Evolutionary conservation across 2,888 invertebrate species (phyloP), one percentile per base, ranked within the genome.

Genomic region (Spodoptera littoralis): DNA sequence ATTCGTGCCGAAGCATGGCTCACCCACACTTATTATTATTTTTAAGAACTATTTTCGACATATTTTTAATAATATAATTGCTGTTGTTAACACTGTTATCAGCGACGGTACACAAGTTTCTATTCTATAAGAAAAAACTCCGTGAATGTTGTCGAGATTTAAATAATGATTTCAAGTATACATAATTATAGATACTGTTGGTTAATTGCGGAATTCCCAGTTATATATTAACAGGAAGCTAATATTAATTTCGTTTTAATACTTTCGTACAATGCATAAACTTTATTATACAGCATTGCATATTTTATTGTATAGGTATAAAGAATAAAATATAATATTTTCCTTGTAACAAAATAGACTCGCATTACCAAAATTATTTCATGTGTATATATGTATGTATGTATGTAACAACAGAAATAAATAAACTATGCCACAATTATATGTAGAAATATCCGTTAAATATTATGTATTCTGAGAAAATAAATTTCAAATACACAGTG

Each of bases 91-190:
- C 44, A 48, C 12, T 6, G 8, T 12, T 71, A 11, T 41, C 49
- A 59, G 36, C 47, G 67, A 67, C 55, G 24, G 65, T 78, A 70
- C 79, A 61, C 30, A 0, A 60, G 68, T 70, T 65, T 73, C 50
- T 64, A 56, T 62, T 73, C 50, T 64, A 56, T 62, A 56, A 67
- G 56, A 76, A 74, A 18, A 74, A 70, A 66, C 45, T 36, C 6
- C 43, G 18, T 58, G 60, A 68, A 65, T 72, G 79, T 51, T 62
- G 51, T 43, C 43, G 42, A 77, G 68, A 77, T 79, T 76, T 79
- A 66, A 79, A 79, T 77, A 77, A 77, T 68, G 70, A 79, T 68
- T 73, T 75, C 66, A 76, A 63, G 56, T 73, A 67, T 64, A 63
- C 73, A 73, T 79, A 70, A 77, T 76, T 73, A 73, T 67, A 70